Evolutionary conservation across 2,113 vertebrate genomes (phyloP).

Genomic region (Stegastes partitus): DNA sequence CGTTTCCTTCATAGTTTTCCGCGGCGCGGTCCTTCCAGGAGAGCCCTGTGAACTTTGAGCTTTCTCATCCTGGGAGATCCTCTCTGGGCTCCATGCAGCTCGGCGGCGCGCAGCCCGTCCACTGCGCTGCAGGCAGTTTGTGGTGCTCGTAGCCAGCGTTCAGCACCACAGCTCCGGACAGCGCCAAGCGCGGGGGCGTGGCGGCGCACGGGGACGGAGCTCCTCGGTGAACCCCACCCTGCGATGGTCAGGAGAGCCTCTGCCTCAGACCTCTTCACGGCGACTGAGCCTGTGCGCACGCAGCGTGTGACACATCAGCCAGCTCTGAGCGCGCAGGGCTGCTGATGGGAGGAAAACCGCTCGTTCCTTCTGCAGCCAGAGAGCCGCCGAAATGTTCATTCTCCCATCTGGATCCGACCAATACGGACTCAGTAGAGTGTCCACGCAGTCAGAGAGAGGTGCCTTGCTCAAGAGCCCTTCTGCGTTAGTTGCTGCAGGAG

Average conservation of each 20-base stretch:
- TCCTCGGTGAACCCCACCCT: slow-evolving; percentile 76
- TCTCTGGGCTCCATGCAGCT: slow-evolving; percentile 57
- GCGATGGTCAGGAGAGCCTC: slow-evolving; percentile 52
- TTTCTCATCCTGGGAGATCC: slow-evolving; percentile 52
- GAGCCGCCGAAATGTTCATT: slow-evolving; percentile 11
- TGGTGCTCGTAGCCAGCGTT: slow-evolving; percentile 68
- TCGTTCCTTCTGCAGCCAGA: slow-evolving; percentile 19
- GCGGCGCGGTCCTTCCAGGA: slow-evolving; percentile 36
- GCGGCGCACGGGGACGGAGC: slow-evolving; percentile 72
- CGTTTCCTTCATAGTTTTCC: slow-evolving; percentile 57
- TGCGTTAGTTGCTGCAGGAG: slow-evolving; percentile 8
- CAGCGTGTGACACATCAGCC: slow-evolving; percentile 30
- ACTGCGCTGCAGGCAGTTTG: slow-evolving; percentile 70
- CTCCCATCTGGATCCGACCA: background rate
- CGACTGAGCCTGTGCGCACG: slow-evolving; percentile 2
- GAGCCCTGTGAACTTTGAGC: slow-evolving; percentile 63
- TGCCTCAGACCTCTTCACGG: slow-evolving; percentile 35
- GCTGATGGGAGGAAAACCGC: slow-evolving; percentile 30
- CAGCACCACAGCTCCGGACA: slow-evolving; percentile 82
- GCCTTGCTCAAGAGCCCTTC: slow-evolving; percentile 26
- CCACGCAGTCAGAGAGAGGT: background rate
- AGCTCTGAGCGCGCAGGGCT: slow-evolving; percentile 35
- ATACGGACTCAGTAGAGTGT: background rate
- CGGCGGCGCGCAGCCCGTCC: slow-evolving; percentile 58
- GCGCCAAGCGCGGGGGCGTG: slow-evolving; percentile 83